Base-by-base conservation (phyloP, 2,113 vertebrate genomes). In the Polypterus senegalus region DNA sequence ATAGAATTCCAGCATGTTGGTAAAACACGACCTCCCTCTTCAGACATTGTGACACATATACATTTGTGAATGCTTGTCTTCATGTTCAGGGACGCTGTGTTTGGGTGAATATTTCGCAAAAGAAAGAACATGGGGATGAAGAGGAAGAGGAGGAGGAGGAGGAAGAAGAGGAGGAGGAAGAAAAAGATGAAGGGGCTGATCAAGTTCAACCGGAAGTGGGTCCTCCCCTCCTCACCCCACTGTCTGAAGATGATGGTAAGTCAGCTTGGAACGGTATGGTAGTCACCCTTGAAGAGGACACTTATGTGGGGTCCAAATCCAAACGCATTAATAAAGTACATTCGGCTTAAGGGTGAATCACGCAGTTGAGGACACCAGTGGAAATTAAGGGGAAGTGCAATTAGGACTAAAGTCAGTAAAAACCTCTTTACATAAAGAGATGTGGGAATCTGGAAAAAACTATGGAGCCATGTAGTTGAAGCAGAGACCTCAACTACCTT, bases 171-270 rank as follows among this genome's bases (percentile, higher is more conserved):
- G 76, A 78, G 43, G 73, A 82, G 5, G 80, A 86, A 57, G 74
- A 76, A 48, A 61, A 59, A 49, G 80, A 84, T 7, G 47, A 64
- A 27, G 83, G 77, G 1, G 10, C 48, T 69, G 81, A 80, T 0
- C 78, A 74, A 43, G 3, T 43, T 48, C 70, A 82, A 66, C 77
- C 79, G 65, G 86, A 89, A 85, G 73, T 72, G 59, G 86, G 88
- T 47, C 86, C 81, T 49, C 81, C 86, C 62, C 81, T 89, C 67
- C 73, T 89, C 65, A 89, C 85, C 65, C 77, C 85, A 0, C 64
- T 89, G 8, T 87, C 88, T 70, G 86, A 89, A 79, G 88, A 89
- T 76, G 80, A 79, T 81, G 86, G 88, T 89, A 80, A 60, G 49
- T 49, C 4, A 10, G 27, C 27, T 55, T 10, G 10, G 27, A 55